phyloP scores from a whole-genome alignment of 2,888 invertebrate species.

The Latheticus oryzae region DNA sequence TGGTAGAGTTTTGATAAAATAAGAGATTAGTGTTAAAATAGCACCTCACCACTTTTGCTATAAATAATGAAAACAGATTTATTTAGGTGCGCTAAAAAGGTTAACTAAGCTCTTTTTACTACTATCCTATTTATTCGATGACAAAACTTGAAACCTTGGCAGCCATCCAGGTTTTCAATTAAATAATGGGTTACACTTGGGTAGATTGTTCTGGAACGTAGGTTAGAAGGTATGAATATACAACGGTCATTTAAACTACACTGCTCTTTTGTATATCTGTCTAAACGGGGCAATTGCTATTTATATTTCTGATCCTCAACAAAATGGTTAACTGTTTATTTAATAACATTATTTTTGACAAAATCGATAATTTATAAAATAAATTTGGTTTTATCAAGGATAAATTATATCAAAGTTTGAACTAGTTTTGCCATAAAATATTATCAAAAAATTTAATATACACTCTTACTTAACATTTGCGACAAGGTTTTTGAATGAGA shows the following conservation, averaged over 20 bases:
- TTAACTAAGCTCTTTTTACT: conserved; percentile 28
- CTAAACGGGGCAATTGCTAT: conserved; percentile 26
- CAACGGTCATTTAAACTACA: conserved; percentile 37
- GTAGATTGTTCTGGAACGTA: conserved; percentile 30
- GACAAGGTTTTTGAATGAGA: conserved; percentile 9
- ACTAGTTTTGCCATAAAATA: conserved; percentile 14
- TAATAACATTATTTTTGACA: no score
- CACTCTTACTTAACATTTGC: conserved; percentile 24
- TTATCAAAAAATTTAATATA: conserved; percentile 21
- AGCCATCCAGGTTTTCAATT: conserved; percentile 52
- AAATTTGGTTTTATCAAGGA: no score
- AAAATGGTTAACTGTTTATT: conserved; percentile 1
- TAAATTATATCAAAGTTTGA: conserved; percentile 1
- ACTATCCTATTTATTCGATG: conserved; percentile 26
- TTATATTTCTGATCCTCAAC: conserved; percentile 12
- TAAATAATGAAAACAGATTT: conserved; percentile 33
- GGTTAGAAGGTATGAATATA: conserved; percentile 35
- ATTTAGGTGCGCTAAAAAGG: conserved; percentile 23
- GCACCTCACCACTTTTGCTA: no score
- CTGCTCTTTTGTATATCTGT: conserved; percentile 22
- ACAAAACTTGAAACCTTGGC: conserved; percentile 45
- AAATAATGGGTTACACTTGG: conserved; percentile 53
- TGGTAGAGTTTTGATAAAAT: no score
- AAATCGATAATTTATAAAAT: conserved; percentile 7
- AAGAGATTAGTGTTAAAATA: conserved; percentile 18